Evolutionary conservation across 2,113 vertebrate species (phyloP).

Genomic region (Mus musculus): GRCm39 chr12:20001001-20001500

Average conservation of each 20-base stretch:
- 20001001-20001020: no score
- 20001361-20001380: not conserved
- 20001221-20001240: slow-evolving; percentile 11
- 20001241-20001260: not conserved
- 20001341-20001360: not conserved
- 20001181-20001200: slow-evolving; percentile 10
- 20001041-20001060: not conserved
- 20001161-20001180: not conserved
- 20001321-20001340: slow-evolving; percentile 45
- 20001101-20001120: not conserved
- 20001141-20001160: not conserved
- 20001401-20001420: not conserved
- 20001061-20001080: no score
- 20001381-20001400: slow-evolving; percentile 21
- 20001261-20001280: not conserved
- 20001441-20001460: not conserved
- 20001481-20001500: not conserved
- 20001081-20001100: not conserved
- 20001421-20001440: not conserved
- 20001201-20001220: not conserved
- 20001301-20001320: not conserved
- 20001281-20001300: not conserved
- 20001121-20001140: not conserved
- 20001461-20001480: not conserved
- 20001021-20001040: not conserved